Base-by-base conservation (phyloP, 2,888 invertebrate species). In the Microplitis manilae region DNA sequence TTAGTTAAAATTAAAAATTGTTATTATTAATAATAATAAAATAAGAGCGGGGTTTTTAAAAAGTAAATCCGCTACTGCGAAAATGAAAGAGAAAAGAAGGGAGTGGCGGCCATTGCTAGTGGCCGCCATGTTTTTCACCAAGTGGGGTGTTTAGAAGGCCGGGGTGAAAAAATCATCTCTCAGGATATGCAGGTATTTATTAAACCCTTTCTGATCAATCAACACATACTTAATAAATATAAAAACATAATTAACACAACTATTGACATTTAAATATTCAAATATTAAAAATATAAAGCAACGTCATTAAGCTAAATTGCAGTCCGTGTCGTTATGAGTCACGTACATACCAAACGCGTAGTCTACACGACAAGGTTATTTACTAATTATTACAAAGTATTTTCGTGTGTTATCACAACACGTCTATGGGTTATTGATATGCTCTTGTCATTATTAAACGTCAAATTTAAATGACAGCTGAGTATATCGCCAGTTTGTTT, bases 101-200 rank as follows among this genome's bases (percentile, higher is more conserved):
- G 83, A 76, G 81, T 82, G 77, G 82, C 82, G 81, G 82, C 78
- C 77, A 30, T 20, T 65, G 65, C 13, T 82, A 88, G 89, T 88
- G 88, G 87, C 88, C 94, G 94, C 94, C 94, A 94, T 94, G 94
- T 94, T 94, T 94, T 93, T 93, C 92, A 93, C 92, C 92, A 92
- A 93, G 93, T 93, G 93, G 93, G 94, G 93, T 94, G 89, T 90
- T 87, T 89, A 90, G 89, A 88, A 88, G 88, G 87, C 89, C 90
- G 90, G 90, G 90, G 90, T 89, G 89, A 88, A 89, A 41, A 89
- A 88, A 88, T 90, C 89, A 86, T 90, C 90, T 90, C 88, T 90
- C 89, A 88, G 87, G 90, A 87, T 85, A 90, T 89, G 89, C 89
- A 90, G 90, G 90, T 90, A 89, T 9, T 50, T 50, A 50, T 9